These are phyloP conservation scores for Lutjanus erythropterus DNA, from an alignment of 2,113 vertebrate species.

Conservation along the genomic window DNA sequence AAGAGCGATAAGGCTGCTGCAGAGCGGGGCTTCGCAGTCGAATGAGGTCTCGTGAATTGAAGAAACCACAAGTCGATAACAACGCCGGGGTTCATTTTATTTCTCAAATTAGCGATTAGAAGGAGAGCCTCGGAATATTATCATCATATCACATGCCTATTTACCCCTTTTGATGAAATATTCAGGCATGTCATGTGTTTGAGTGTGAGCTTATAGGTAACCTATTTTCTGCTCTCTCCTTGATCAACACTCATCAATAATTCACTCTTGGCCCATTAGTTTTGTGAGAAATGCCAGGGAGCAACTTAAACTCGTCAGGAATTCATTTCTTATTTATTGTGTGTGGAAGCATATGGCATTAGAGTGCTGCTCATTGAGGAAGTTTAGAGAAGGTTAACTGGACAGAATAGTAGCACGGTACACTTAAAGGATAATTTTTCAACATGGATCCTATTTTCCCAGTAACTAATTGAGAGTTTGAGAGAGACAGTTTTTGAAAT, in stretches of 20 bases:
- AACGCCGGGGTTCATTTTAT: constrained; percentile 58
- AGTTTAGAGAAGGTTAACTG: constrained; percentile 41
- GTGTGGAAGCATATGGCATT: constrained; percentile 45
- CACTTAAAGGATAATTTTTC: no score
- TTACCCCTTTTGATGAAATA: constrained; percentile 78
- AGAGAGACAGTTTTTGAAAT: no score
- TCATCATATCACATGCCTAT: constrained; percentile 62
- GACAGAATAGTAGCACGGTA: constrained; percentile 38
- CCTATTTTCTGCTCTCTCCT: constrained; percentile 74
- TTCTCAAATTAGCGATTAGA: constrained; percentile 62
- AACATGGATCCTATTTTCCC: no score
- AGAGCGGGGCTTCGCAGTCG: constrained; percentile 29
- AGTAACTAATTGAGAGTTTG: no score
- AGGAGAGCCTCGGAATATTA: constrained; percentile 46
- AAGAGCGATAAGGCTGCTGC: constrained; percentile 58
- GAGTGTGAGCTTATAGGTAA: constrained; percentile 67
- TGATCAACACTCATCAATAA: constrained; percentile 82
- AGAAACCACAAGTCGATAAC: constrained; percentile 58
- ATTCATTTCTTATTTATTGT: constrained; percentile 69
- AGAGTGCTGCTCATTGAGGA: constrained; percentile 25
- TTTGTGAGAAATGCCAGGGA: constrained; percentile 64
- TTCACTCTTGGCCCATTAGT: constrained; percentile 77
- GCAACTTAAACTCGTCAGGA: constrained; percentile 59
- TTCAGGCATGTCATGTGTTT: constrained; percentile 58
- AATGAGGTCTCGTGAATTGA: constrained; percentile 52